Evolutionary conservation across 1,140 invertebrate species (phyloP), one percentile per base, ranked within the genome.

Genomic region (Lasaia peninsularis): DNA sequence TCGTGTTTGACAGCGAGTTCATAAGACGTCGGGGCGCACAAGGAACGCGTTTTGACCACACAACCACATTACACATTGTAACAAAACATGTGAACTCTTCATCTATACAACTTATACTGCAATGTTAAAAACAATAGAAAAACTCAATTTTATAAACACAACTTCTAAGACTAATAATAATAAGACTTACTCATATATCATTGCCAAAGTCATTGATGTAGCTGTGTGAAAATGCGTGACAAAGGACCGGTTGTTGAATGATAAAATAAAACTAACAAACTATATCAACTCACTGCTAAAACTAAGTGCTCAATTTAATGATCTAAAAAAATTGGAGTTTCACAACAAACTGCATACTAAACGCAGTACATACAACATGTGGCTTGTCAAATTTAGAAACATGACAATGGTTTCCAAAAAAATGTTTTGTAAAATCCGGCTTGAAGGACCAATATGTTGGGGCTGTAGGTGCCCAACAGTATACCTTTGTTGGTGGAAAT

Each of bases 211-310:
- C 60, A 60, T 53, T 9, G 33, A 37, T 24, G 10, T 37, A 53
- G 52, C 52, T 53, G 52, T 48, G 20, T 35, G n/a, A n/a, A 35
- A 18, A 32, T 53, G 52, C 52, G 52, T 18, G 32, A 40, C 40
- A 40, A 21, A 16, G 34, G 35, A 18, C 31, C 31, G 37, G 37
- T 44, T 31, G 24, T 48, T 48, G 11, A 11, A 48, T 48, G 20
- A 28, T 11, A 51, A 56, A 49, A 63, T 50, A 59, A 73, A 70
- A 65, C 62, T 62, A 68, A 56, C 50, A 70, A 71, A 71, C 56
- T 40, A 58, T 65, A 63, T 55, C 21, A 64, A 33, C 37, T 57
- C 35, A 56, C 37, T n/a, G 20, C 52, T 6, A 12, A 24, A 40
- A 20, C 58, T 55, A 54, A 55, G 52, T 24, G 56, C 56, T 32